Evolutionary conservation across 2,797 vertebrate genomes (phyloP).

Genomic region (Cottoperca gobio): DNA sequence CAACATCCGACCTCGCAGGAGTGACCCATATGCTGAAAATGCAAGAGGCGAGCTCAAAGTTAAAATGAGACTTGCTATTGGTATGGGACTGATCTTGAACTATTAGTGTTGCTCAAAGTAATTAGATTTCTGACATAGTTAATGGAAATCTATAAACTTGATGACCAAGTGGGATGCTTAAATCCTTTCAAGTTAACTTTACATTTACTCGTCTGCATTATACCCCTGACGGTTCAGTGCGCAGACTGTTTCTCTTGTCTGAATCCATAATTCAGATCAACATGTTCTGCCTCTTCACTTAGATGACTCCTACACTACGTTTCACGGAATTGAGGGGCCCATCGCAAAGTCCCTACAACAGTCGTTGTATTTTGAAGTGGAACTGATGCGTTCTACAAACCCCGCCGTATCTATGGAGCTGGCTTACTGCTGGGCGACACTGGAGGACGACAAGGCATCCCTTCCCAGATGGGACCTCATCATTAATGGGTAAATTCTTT

Average conservation of each 20-base stretch:
- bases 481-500: conserved; percentile 71
- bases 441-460: conserved; percentile 44
- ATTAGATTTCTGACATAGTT: neutral
- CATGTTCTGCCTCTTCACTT: neutral
- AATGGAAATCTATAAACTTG: neutral
- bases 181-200: neutral
- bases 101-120: neutral
- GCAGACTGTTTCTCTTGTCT: neutral
- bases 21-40: conserved; percentile 63
- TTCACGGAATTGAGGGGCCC: conserved; percentile 65
- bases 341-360: conserved; percentile 67
- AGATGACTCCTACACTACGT: conserved; percentile 71
- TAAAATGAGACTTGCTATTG: conserved; percentile 67
- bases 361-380: conserved; percentile 79
- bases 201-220: neutral
- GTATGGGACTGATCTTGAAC: conserved; percentile 44
- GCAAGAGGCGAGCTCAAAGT: conserved; percentile 63
- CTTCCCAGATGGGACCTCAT: conserved; percentile 79
- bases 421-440: conserved; percentile 81
- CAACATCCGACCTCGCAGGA: conserved; percentile 52
- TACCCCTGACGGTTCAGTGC: neutral
- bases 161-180: neutral
- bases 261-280: neutral
- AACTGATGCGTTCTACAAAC: conserved; percentile 60
- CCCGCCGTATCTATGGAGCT: conserved; percentile 67